Percentiles rank a stretch among this genome's conserved stretches.
Evolutionary conservation across 1,140 invertebrate species (phyloP).

Genomic region (Drosophila asahinai): DNA sequence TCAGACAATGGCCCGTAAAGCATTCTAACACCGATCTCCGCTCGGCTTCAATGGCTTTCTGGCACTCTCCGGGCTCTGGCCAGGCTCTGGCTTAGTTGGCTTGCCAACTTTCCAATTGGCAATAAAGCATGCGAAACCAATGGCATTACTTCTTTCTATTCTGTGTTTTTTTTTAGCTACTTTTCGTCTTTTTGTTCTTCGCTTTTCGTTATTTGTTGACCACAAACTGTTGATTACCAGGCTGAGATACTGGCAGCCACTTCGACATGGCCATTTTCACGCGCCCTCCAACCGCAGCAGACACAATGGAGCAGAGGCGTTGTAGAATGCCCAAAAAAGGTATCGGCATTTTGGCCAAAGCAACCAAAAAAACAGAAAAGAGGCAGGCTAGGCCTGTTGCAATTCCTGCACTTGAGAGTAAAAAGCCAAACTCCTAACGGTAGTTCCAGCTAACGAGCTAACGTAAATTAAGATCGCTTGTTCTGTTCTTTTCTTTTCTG

Average conservation of each 20-base stretch:
- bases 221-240: slow-evolving; percentile 82
- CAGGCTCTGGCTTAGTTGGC: slow-evolving; percentile 35
- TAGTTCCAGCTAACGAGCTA: slow-evolving; percentile 81
- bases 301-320: slow-evolving; percentile 76
- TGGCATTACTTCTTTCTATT: slow-evolving; percentile 60
- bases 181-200: slow-evolving; percentile 13
- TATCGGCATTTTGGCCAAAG: slow-evolving; percentile 49
- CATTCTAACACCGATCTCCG: slow-evolving; percentile 73
- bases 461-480: slow-evolving; percentile 84
- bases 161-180: slow-evolving; percentile 3
- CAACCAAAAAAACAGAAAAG: slow-evolving; percentile 20
- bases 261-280: slow-evolving; percentile 73
- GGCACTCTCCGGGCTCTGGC: slow-evolving; percentile 19
- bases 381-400: slow-evolving; percentile 39
- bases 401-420: slow-evolving; percentile 50
- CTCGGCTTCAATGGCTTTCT: slow-evolving; percentile 63
- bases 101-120: slow-evolving; percentile 81
- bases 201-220: slow-evolving; percentile 58
- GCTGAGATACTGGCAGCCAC: slow-evolving; percentile 52
- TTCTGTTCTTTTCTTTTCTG: slow-evolving; percentile 37
- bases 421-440: slow-evolving; percentile 66
- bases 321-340: slow-evolving; percentile 81
- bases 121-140: slow-evolving; percentile 81
- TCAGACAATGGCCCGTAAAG: slow-evolving; percentile 77
- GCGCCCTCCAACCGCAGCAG: slow-evolving; percentile 63